A percentile compares a stretch with the other conserved stretches of the same genome.
Conservation (phyloP, 2,113 vertebrate genomes). For the Quiscalus mexicanus region DNA sequence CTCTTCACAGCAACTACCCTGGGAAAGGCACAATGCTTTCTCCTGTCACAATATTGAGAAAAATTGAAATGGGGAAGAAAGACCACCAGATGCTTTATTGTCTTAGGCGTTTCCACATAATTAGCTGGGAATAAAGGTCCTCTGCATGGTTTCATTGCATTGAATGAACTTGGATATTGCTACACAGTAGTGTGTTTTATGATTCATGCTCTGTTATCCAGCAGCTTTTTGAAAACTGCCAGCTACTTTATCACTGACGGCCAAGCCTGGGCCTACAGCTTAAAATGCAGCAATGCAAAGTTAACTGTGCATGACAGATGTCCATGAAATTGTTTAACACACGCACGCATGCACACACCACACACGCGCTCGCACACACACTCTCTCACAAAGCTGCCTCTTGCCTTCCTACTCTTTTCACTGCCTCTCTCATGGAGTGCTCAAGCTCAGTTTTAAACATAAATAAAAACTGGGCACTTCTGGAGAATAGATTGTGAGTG, state of each 20-base stretch:
- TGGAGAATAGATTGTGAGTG: neutral
- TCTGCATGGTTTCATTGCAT: slow-evolving; percentile 88
- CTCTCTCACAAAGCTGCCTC: slow-evolving; percentile 70
- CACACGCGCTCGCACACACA: slow-evolving; percentile 22
- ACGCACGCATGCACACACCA: slow-evolving; percentile 68
- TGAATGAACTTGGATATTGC: slow-evolving; percentile 98
- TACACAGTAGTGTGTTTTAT: slow-evolving; percentile 88
- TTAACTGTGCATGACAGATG: slow-evolving; percentile 97
- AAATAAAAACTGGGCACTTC: slow-evolving; percentile 50
- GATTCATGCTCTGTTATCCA: slow-evolving; percentile 87
- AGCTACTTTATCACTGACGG: slow-evolving; percentile 84
- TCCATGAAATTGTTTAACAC: slow-evolving; percentile 96
- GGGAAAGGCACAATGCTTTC: slow-evolving; percentile 92
- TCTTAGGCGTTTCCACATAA: slow-evolving; percentile 99
- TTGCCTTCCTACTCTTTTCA: neutral
- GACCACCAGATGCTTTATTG: slow-evolving; percentile 99
- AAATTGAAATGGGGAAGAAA: slow-evolving; percentile 90
- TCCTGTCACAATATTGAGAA: slow-evolving; percentile 96
- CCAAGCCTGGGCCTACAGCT: slow-evolving; percentile 80
- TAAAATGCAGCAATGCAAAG: slow-evolving; percentile 89
- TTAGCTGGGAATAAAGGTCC: slow-evolving; percentile 95
- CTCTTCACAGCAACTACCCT: slow-evolving; percentile 82
- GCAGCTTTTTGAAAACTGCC: slow-evolving; percentile 83
- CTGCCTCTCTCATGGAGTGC: neutral
- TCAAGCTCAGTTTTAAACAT: slow-evolving; percentile 56